phyloP scores from a whole-genome alignment of 2,888 invertebrate species.

The Trachelus troglodyta region DNA sequence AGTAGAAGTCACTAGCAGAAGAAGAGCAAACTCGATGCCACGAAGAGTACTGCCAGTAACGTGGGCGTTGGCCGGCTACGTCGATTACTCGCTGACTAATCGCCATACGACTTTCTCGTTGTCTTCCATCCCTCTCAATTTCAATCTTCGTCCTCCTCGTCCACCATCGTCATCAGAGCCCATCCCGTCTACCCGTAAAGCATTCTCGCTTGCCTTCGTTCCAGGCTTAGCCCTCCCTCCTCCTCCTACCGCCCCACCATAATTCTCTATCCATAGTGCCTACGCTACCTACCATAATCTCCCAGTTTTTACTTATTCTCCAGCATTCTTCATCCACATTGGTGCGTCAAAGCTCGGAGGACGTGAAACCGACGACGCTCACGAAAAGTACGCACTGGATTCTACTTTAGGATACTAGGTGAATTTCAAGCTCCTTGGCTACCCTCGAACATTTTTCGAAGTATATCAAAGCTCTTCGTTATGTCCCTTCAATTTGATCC shows the following conservation, averaged over 20 bases:
- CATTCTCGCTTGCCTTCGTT: background rate
- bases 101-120: conserved; percentile 10
- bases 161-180: background rate
- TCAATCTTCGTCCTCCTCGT: background rate
- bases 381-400: background rate
- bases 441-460: background rate
- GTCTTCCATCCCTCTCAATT: conserved; percentile 6
- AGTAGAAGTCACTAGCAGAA: background rate
- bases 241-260: background rate
- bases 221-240: background rate
- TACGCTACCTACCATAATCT: background rate
- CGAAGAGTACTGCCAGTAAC: background rate
- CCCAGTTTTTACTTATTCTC: background rate
- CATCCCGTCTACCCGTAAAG: background rate
- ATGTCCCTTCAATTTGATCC: background rate
- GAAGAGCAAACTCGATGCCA: background rate
- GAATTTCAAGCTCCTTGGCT: background rate
- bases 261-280: conserved; percentile 6
- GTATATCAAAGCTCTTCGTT: background rate
- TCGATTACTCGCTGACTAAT: conserved; percentile 16
- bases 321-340: background rate
- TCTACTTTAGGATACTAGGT: background rate
- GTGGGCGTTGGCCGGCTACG: conserved; percentile 13
- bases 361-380: background rate
- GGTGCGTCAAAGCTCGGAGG: background rate